These are phyloP conservation scores for Sparidentex hasta DNA, from an alignment of 2,797 vertebrate genomes.

Conservation along the genomic window DNA sequence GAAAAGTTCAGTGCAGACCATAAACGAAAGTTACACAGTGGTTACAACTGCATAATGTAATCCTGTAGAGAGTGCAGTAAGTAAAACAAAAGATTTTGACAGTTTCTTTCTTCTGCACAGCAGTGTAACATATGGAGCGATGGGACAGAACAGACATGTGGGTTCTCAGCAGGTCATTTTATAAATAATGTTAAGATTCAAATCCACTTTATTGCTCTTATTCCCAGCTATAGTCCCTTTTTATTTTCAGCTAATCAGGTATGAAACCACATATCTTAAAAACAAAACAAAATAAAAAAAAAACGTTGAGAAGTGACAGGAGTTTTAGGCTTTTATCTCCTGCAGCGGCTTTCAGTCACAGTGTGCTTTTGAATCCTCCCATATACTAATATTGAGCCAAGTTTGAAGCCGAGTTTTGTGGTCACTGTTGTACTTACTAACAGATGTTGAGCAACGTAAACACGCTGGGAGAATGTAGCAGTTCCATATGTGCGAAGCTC, in stretches of 20 bases:
- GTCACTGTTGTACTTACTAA: slow-evolving; percentile 67
- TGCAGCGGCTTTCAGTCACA: slow-evolving; percentile 3
- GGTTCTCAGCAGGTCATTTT: slow-evolving; percentile 28
- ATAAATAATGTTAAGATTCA: slow-evolving; percentile 24
- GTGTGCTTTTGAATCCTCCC: slow-evolving; percentile 28
- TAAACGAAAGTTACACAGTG: slow-evolving; percentile 24
- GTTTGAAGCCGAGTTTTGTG: slow-evolving; percentile 61
- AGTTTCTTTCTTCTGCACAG: slow-evolving; percentile 36
- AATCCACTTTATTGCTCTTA: slow-evolving; percentile 9
- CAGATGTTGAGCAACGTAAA: slow-evolving; percentile 78
- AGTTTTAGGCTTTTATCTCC: slow-evolving; percentile 34
- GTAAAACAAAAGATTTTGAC: slow-evolving; percentile 34
- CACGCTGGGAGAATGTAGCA: slow-evolving; percentile 46
- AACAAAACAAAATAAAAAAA: neutral
- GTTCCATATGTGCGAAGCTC: slow-evolving; percentile 58
- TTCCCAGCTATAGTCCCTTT: neutral
- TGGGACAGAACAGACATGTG: slow-evolving; percentile 20
- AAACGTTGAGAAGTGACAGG: neutral
- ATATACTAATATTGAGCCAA: slow-evolving; percentile 60
- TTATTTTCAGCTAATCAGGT: slow-evolving; percentile 5
- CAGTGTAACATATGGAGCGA: slow-evolving; percentile 30
- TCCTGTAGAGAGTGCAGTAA: neutral
- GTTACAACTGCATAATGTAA: slow-evolving; percentile 24
- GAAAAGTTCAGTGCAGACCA: neutral
- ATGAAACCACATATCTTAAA: slow-evolving; percentile 25